Evolutionary conservation across 2,888 invertebrate species (phyloP).

Genomic region (Dorcus parallelipipedus): DNA sequence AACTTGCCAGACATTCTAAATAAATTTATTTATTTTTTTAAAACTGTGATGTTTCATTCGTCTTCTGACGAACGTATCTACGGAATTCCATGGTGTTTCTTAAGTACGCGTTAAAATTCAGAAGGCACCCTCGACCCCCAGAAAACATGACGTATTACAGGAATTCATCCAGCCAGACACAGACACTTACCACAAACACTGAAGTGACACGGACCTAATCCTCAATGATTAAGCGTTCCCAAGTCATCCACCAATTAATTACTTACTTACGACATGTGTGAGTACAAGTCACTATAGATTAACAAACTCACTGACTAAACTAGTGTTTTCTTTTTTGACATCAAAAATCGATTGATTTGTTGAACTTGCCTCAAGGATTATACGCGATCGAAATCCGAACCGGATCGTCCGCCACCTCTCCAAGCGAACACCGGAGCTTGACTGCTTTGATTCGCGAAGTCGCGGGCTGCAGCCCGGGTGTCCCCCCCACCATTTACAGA

Average conservation of each 20-base stretch:
- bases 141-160: slow-evolving; percentile 12
- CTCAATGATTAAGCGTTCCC: slow-evolving; percentile 19
- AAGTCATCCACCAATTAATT: slow-evolving; percentile 6
- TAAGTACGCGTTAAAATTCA: not conserved
- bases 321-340: not conserved
- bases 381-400: not conserved
- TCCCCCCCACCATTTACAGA: slow-evolving; percentile 26
- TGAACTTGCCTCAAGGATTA: not conserved
- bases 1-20: no score
- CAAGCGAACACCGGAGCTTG: slow-evolving; percentile 25
- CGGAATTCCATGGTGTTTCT: no score
- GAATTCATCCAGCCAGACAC: slow-evolving; percentile 12
- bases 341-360: no score
- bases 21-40: not conserved
- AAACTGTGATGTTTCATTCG: no score
- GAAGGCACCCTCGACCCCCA: not conserved
- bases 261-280: not conserved
- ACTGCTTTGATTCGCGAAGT: slow-evolving; percentile 28
- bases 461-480: slow-evolving; percentile 21
- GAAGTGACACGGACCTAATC: slow-evolving; percentile 21
- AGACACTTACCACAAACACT: slow-evolving; percentile 23
- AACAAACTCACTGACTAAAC: not conserved
- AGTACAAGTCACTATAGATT: not conserved
- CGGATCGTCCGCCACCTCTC: slow-evolving; percentile 13
- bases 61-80: no score